A percentile compares a stretch with the other conserved stretches of the same genome.
These are phyloP conservation scores for Phycodurus eques DNA, from an alignment of 2,113 vertebrate species.

Conservation along the genomic window DNA sequence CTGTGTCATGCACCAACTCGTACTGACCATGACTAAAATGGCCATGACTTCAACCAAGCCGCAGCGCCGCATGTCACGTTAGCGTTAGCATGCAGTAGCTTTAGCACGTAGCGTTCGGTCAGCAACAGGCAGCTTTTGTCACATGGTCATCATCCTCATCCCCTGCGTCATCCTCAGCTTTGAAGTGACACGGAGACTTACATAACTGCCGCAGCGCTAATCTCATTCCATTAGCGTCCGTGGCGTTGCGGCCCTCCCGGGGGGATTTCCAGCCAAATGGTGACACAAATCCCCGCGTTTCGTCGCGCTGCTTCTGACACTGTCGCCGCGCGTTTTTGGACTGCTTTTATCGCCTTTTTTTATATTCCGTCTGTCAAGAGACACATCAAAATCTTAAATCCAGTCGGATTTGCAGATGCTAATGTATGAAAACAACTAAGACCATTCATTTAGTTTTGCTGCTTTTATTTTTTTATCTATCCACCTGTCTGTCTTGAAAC, in stretches of 20 bases:
- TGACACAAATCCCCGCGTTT: constrained; percentile 32
- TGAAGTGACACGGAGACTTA: constrained; percentile 32
- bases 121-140: constrained; percentile 5
- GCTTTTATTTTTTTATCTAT: neutral
- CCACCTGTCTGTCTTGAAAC: neutral
- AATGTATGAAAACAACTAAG: constrained; percentile 20
- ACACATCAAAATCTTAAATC: constrained; percentile 11
- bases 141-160: neutral
- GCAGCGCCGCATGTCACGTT: neutral
- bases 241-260: constrained; percentile 15
- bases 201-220: constrained; percentile 26
- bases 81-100: neutral
- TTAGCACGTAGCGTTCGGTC: constrained; percentile 6
- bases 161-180: constrained; percentile 4
- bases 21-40: neutral
- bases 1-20: too few relatives aligned
- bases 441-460: neutral
- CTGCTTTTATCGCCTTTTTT: constrained; percentile 22
- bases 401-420: constrained; percentile 30
- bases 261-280: constrained; percentile 25
- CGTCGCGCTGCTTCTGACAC: constrained; percentile 18
- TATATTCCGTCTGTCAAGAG: neutral
- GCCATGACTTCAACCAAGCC: neutral
- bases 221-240: constrained; percentile 31
- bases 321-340: constrained; percentile 7